A percentile compares a stretch with the other conserved stretches of the same genome.
These are phyloP conservation scores for Cavia porcellus DNA, from an alignment of 2,113 vertebrate species.

Conservation along the genomic window DNA sequence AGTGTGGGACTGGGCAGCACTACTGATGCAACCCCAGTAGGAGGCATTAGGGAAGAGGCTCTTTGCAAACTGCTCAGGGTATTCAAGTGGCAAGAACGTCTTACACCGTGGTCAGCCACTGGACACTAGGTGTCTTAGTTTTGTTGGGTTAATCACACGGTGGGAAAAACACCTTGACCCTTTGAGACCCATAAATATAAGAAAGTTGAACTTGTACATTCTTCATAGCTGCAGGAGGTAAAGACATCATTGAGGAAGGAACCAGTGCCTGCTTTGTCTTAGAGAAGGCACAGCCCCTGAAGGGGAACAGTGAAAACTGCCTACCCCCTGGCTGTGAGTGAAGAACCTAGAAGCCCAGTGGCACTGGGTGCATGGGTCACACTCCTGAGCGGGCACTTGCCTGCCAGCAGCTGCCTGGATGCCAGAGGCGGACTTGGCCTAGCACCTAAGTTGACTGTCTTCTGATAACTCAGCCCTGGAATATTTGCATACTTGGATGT, in stretches of 20 bases:
- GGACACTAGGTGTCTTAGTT: background rate
- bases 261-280: background rate
- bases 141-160: too few species aligned
- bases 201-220: background rate
- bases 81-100: background rate
- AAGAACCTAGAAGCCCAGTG: background rate
- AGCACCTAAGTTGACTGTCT: background rate
- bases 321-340: background rate
- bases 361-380: background rate
- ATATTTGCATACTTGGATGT: background rate
- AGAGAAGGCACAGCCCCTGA: background rate
- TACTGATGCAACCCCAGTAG: background rate
- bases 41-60: background rate
- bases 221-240: background rate
- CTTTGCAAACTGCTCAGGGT: background rate
- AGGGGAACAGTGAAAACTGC: background rate
- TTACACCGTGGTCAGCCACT: fast-evolving
- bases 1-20: background rate
- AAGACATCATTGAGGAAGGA: background rate
- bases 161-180: background rate
- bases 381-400: background rate
- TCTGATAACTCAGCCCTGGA: background rate
- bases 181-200: background rate
- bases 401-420: background rate
- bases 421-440: background rate